These are phyloP conservation scores for Synanceia verrucosa DNA, from an alignment of 2,797 vertebrate species.

Conservation along the genomic window DNA sequence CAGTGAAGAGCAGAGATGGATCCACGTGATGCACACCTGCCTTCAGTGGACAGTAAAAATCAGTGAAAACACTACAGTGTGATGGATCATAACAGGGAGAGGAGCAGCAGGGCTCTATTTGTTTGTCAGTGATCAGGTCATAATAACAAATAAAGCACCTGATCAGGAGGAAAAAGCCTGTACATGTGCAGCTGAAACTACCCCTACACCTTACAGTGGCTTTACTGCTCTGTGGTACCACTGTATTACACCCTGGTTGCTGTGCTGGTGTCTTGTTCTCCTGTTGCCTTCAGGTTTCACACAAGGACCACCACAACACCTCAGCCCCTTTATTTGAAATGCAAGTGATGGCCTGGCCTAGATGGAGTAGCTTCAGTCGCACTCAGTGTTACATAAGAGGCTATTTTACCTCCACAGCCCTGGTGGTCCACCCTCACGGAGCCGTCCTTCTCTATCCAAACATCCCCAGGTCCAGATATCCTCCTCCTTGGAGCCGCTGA, in stretches of 20 bases:
- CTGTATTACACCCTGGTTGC: not conserved
- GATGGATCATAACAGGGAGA: not conserved
- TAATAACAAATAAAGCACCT: slow-evolving; percentile 10
- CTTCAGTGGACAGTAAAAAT: slow-evolving; percentile 6
- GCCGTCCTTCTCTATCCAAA: slow-evolving; percentile 88
- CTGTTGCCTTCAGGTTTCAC: not conserved
- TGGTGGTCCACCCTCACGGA: slow-evolving; percentile 76
- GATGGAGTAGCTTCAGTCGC: not conserved
- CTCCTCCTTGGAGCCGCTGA: slow-evolving; percentile 27
- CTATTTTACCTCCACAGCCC: slow-evolving; percentile 71
- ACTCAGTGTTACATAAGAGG: slow-evolving; percentile 5
- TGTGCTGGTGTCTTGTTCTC: not conserved
- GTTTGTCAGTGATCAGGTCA: slow-evolving; percentile 43
- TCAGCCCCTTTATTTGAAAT: slow-evolving; percentile 8
- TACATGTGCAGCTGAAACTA: not conserved
- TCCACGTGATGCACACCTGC: slow-evolving; percentile 28
- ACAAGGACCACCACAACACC: slow-evolving; percentile 16
- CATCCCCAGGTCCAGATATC: slow-evolving; percentile 79
- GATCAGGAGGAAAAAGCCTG: not conserved
- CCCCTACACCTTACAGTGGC: not conserved
- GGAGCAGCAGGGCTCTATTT: slow-evolving; percentile 49
- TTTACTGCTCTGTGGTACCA: not conserved
- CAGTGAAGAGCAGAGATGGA: slow-evolving; percentile 33
- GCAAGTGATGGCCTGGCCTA: slow-evolving; percentile 32
- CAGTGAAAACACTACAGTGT: not conserved